Evolutionary conservation across 2,888 invertebrate genomes (phyloP), one percentile per base, ranked within the genome.

Genomic region (Vesta saturnalis): DNA sequence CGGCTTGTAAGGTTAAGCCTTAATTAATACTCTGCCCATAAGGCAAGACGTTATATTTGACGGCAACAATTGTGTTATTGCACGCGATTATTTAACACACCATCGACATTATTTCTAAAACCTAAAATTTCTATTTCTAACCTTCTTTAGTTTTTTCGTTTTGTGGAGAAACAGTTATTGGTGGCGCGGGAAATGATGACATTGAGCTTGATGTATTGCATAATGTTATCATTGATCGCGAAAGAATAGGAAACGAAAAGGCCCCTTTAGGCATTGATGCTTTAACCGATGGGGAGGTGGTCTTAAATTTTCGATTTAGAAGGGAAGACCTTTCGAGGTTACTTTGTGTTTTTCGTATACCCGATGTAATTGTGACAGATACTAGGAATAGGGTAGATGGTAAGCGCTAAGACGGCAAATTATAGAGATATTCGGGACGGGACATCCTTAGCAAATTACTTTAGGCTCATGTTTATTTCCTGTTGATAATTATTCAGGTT

Each of bases 281-380:
- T 14, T 22, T 55, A 18, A 6, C 19, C 14, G 8, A 55, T 19
- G 21, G 12, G 12, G 55, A 55, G 18, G n/a, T 55, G 21, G n/a
- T 22, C n/a, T 14, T 18, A 22, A 55, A 55, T 22, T 55, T 55
- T 55, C 55, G 19, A 3, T n/a, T n/a, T n/a, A n/a, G n/a, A n/a
- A n/a, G n/a, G n/a, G n/a, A n/a, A n/a, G n/a, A n/a, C n/a, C n/a
- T 55, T 55, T 55, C 55, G 6, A 55, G 55, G 22, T 23, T 55
- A 22, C 14, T 55, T 22, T 12, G 19, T 22, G 55, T 23, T 23
- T 22, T 55, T 14, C 21, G 14, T 22, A 22, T 55, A 1, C 55
- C 55, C 21, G 12, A 55, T 55, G 55, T 55, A 22, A 55, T 55
- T 22, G 3, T 21, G 4, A 55, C 55, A 10, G 55, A 55, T 22